Evolutionary conservation across 2,113 vertebrate genomes (phyloP).

Genomic region (Istiophorus platypterus): DNA sequence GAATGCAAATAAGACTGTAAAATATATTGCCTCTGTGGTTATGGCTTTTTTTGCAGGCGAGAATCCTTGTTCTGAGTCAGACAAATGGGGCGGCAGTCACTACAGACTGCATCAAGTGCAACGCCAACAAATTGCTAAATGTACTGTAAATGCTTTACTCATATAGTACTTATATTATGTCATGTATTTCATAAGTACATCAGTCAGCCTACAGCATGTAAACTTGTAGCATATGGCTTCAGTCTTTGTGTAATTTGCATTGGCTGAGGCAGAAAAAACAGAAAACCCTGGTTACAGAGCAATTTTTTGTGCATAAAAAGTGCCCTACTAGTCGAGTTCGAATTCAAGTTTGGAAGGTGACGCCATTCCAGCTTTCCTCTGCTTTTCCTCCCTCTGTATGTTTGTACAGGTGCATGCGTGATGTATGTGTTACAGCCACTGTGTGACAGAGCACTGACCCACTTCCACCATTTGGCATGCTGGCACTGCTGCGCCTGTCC

Average conservation of each 20-base stretch:
- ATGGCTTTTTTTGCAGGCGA: conserved; percentile 53
- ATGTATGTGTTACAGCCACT: conserved; percentile 77
- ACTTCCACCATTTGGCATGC: conserved; percentile 71
- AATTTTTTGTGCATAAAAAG: conserved; percentile 30
- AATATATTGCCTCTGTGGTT: conserved; percentile 62
- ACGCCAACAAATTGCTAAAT: conserved; percentile 42
- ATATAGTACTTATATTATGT: not conserved
- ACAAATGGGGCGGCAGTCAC: conserved; percentile 42
- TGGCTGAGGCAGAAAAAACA: conserved; percentile 1
- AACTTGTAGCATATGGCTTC: not conserved
- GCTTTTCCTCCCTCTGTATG: conserved; percentile 58
- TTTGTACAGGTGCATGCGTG: conserved; percentile 84
- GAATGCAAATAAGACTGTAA: conserved; percentile 67
- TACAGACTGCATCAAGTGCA: conserved; percentile 33
- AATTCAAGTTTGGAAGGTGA: conserved; percentile 48
- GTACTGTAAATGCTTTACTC: conserved; percentile 26
- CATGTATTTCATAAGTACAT: conserved; percentile 1
- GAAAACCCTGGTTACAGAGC: conserved; percentile 3
- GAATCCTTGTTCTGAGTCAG: conserved; percentile 53
- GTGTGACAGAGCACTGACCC: conserved; percentile 78
- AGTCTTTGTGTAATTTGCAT: conserved; percentile 12
- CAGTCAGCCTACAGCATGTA: not conserved
- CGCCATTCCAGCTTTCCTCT: conserved; percentile 52
- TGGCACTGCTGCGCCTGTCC: conserved; percentile 56
- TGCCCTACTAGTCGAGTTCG: conserved; percentile 31